Evolutionary conservation across 2,888 invertebrate genomes (phyloP).

Genomic region (Meliscaeva auricollis): DNA sequence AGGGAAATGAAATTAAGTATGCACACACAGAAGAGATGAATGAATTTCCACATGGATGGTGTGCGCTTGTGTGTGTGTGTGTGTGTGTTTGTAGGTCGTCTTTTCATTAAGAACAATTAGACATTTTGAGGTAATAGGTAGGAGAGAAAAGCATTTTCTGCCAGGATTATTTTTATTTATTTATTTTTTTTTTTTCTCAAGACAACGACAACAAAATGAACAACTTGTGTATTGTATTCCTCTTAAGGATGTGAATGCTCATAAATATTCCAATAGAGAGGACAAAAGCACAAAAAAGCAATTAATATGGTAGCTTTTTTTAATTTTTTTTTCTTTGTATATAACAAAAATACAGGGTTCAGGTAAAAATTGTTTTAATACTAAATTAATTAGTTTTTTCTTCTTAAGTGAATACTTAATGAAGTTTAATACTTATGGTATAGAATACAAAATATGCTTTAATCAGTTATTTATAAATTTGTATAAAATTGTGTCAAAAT

Average conservation of each 20-base stretch:
- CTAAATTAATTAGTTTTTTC: background rate
- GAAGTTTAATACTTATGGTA: too few relatives aligned
- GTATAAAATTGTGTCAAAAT: too few relatives aligned
- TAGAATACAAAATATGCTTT: too few relatives aligned
- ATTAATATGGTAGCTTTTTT: background rate
- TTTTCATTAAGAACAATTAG: conserved; percentile 4
- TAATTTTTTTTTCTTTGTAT: background rate
- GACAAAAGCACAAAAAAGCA: background rate
- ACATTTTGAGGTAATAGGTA: background rate
- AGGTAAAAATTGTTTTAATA: background rate
- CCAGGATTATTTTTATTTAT: too few relatives aligned
- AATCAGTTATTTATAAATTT: too few relatives aligned
- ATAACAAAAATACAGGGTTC: background rate
- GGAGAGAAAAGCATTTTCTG: background rate
- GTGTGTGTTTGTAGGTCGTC: background rate
- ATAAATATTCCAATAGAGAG: background rate
- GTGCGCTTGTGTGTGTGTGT: too few relatives aligned
- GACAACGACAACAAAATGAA: background rate
- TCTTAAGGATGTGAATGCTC: background rate
- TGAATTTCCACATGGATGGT: background rate
- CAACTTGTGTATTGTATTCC: too few relatives aligned
- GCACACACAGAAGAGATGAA: background rate
- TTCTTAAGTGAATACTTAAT: too few relatives aligned
- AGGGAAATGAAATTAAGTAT: background rate
- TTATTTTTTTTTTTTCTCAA: background rate